Conservation (phyloP, 2,888 invertebrate genomes). For the Antitype chi region DNA sequence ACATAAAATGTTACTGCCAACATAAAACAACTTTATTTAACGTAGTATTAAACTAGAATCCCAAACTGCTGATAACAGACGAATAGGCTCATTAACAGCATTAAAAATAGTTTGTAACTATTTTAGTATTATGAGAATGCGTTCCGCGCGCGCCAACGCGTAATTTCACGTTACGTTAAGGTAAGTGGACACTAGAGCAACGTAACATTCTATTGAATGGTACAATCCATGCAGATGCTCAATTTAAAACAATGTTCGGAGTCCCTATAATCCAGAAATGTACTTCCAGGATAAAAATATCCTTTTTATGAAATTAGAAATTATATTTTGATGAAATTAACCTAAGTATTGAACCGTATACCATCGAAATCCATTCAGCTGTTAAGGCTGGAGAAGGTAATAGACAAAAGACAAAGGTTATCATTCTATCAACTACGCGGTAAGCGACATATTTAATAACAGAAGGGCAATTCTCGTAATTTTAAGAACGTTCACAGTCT, state of each 20-base stretch:
- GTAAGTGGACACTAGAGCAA: neutral
- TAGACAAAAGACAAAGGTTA: too few relatives aligned
- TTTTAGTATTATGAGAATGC: slow-evolving; percentile 21
- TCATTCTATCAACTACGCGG: too few relatives aligned
- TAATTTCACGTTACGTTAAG: neutral
- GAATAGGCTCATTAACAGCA: slow-evolving; percentile 34
- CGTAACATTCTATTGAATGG: neutral
- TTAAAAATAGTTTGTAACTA: slow-evolving; percentile 40
- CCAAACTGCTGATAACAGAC: slow-evolving; percentile 49
- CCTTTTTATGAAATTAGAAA: too few relatives aligned
- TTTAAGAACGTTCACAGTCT: too few relatives aligned
- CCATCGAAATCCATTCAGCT: too few relatives aligned
- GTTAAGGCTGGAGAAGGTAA: too few relatives aligned
- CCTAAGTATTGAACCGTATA: too few relatives aligned
- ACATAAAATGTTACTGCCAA: slow-evolving; percentile 1
- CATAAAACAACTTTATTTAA: neutral
- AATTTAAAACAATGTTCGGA: neutral
- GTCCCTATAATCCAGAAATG: too few relatives aligned
- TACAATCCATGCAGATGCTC: neutral
- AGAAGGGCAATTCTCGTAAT: too few relatives aligned
- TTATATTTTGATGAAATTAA: too few relatives aligned
- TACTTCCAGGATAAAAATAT: too few relatives aligned
- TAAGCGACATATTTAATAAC: too few relatives aligned
- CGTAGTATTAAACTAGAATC: neutral
- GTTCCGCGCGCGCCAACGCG: slow-evolving; percentile 29